Base-by-base conservation (phyloP, 2,113 vertebrate species). In the Nerophis ophidion region DNA sequence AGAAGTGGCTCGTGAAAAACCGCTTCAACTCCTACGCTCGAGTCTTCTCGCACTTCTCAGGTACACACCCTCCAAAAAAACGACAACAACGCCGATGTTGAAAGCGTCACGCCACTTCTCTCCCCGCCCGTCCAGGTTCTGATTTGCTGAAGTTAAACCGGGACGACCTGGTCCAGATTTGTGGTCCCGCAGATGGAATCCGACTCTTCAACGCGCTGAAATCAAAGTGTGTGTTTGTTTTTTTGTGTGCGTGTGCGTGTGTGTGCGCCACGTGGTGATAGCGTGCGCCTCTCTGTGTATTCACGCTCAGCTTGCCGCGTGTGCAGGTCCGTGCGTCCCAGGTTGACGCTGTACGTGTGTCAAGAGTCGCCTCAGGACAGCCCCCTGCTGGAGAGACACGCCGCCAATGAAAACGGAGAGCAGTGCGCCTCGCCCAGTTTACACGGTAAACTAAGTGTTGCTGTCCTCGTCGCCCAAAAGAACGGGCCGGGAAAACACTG, bases 21-120 rank as follows among this genome's bases (percentile, higher is more conserved):
- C 91, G 95, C 61, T 97, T 97, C 76, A 92, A 87, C 77, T 89
- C 91, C 71, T 96, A 94, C 51, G 76, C 92, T 69, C 90, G 95
- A 75, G 88, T 97, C 79, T 97, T 97, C 72, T 91, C 94, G 76
- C 93, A 94, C 85, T 97, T 95, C 92, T 95, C 94, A 95, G 94
- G 95, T 96, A 5, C 7, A 19, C 56, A 49, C 14, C 38, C 48
- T 51, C 48, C 89, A 17, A 55, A 72, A 0, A 52, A 56, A 13
- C 26, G 26, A 0, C 44, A 42, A 5, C 45, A 3, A 26, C 49
- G 19, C n/a, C 12, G n/a, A 4, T 8, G 15, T 7, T 45, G 1
- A 15, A 48, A 1, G 47, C 16, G 14, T 14, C 15, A 48, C 15
- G 8, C 15, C 5, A 33, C 49, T 51, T 51, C 12, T 19, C 15